Base-by-base conservation (phyloP, 2,113 vertebrate genomes). In the Calidris pugnax region DNA sequence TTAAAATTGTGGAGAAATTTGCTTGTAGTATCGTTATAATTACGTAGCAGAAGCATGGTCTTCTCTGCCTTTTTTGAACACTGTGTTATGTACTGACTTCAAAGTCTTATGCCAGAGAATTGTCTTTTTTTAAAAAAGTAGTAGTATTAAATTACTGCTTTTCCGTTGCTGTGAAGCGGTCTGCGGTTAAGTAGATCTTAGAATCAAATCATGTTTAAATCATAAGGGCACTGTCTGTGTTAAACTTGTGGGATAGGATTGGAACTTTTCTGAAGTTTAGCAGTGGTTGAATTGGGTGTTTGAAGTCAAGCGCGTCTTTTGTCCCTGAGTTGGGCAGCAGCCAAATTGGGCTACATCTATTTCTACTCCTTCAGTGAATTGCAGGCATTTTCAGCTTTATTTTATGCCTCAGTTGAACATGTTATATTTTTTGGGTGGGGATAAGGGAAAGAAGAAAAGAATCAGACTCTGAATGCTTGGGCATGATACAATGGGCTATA, bases 131-230 rank as follows among this genome's bases (percentile, higher is more conserved):
- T 17, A 47, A 47, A 47, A 47, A 21, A 47, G 47, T 47, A 27
- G 9, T 55, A 73, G 23, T 63, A 62, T 85, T 87, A 82, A 87
- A 81, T 68, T 53, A 85, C 60, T n/a, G 76, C 69, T 64, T 72
- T 93, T 87, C 35, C 12, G 21, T 8, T 51, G 11, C 67, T 87
- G 50, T 78, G 79, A 90, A 92, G 67, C 84, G 72, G 56, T 67
- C 68, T 74, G 21, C 37, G 72, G 62, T 90, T 78, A 87, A 78
- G 47, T 43, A 73, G 53, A 64, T 77, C 66, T 67, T 81, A 18
- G 45, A 81, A 72, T 82, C 60, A 60, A 79, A 63, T 78, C 22
- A 37, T 68, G 33, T 91, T 95, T 92, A 93, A 96, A 87, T 91
- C 59, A 32, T 93, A 84, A 87, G 64, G 47, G 39, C 45, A 23